These are phyloP conservation scores for Oriolus oriolus DNA, from an alignment of 2,113 vertebrate species.

Conservation along the genomic window DNA sequence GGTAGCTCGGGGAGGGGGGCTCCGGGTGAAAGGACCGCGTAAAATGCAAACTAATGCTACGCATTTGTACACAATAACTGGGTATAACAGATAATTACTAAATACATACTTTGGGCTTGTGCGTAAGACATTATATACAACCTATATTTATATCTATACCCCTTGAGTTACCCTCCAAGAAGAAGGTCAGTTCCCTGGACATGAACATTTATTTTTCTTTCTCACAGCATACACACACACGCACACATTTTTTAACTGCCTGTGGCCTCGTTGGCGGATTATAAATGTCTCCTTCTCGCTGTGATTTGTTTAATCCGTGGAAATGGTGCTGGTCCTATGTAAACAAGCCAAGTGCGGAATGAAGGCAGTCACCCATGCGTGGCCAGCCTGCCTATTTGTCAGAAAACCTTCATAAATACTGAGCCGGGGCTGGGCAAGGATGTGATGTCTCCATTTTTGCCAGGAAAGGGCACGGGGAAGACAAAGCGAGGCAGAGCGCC, in stretches of 20 bases:
- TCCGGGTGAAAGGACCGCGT: background rate
- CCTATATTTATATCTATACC: conserved; percentile 50
- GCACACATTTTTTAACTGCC: conserved; percentile 83
- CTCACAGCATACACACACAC: conserved; percentile 68
- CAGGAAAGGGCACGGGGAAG: conserved; percentile 84
- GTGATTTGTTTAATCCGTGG: conserved; percentile 99
- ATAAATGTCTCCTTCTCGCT: conserved; percentile 92
- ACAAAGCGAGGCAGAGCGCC: conserved; percentile 76
- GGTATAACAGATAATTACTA: conserved; percentile 37
- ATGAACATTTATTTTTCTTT: conserved; percentile 80
- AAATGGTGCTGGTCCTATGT: conserved; percentile 96
- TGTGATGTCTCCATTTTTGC: conserved; percentile 96
- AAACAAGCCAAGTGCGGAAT: conserved; percentile 98
- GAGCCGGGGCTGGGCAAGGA: conserved; percentile 80
- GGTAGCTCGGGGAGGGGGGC: background rate
- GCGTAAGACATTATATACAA: background rate
- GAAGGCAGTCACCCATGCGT: conserved; percentile 89
- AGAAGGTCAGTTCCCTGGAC: conserved; percentile 85
- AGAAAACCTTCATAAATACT: conserved; percentile 94
- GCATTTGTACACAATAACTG: background rate
- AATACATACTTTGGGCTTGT: background rate
- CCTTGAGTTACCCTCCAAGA: conserved; percentile 68
- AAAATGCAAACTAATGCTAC: conserved; percentile 20
- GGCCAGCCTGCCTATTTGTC: conserved; percentile 93
- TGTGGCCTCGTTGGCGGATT: conserved; percentile 89